A percentile compares a stretch with the other conserved stretches of the same genome.
phyloP scores from a whole-genome alignment of 2,888 invertebrate genomes.

The Acronicta alni region DNA sequence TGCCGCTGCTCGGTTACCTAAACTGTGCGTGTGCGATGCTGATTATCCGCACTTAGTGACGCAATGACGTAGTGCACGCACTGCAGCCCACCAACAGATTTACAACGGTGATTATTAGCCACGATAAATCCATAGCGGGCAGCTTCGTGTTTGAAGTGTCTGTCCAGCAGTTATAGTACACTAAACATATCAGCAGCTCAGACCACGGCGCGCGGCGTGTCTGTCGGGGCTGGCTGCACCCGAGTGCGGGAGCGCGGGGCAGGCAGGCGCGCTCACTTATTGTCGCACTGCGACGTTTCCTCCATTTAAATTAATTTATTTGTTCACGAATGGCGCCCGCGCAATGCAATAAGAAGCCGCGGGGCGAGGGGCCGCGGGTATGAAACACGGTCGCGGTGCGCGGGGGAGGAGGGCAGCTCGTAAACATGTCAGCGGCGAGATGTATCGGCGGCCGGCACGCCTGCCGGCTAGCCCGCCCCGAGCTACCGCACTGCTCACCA shows the following conservation, averaged over 20 bases:
- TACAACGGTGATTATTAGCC: slow-evolving; percentile 47
- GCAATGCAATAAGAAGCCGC: slow-evolving; percentile 69
- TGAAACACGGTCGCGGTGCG: slow-evolving; percentile 20
- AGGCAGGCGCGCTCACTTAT: slow-evolving; percentile 52
- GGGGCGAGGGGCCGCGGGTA: slow-evolving; percentile 20
- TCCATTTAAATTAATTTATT: slow-evolving; percentile 80
- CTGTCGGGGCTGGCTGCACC: not conserved
- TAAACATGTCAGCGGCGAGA: slow-evolving; percentile 79
- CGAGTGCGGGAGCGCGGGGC: slow-evolving; percentile 2
- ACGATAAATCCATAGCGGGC: slow-evolving; percentile 58
- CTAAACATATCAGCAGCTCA: slow-evolving; percentile 54
- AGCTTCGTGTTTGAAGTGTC: slow-evolving; percentile 51
- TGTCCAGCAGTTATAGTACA: slow-evolving; percentile 55
- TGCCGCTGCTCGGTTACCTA: not conserved
- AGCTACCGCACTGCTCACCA: not conserved
- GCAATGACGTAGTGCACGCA: slow-evolving; percentile 4
- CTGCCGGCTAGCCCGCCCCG: slow-evolving; percentile 38
- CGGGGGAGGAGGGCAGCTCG: slow-evolving; percentile 58
- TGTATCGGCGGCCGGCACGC: slow-evolving; percentile 65
- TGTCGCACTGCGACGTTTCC: slow-evolving; percentile 62
- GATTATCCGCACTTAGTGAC: slow-evolving; percentile 10
- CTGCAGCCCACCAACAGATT: slow-evolving; percentile 30
- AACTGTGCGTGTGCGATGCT: too few relatives aligned
- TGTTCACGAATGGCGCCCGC: slow-evolving; percentile 58
- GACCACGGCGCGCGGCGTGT: slow-evolving; percentile 4